Percentiles rank a stretch among this genome's conserved stretches.
Evolutionary conservation across 2,797 vertebrate genomes (phyloP).

Genomic region (Neopelma chrysocephalum): DNA sequence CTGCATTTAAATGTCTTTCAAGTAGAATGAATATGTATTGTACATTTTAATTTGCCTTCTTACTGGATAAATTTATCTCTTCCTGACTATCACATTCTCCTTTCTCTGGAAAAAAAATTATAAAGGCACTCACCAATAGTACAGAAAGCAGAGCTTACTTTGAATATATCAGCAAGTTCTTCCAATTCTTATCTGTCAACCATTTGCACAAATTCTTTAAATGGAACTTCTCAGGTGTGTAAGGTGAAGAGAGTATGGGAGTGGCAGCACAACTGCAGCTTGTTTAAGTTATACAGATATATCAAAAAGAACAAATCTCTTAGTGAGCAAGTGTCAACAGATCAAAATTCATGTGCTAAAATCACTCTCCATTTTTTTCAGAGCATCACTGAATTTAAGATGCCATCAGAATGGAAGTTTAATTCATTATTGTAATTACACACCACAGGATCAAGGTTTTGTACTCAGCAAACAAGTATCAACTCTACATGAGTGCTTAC

Average conservation of each 20-base stretch:
- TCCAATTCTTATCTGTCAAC: not conserved
- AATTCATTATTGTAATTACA: not conserved
- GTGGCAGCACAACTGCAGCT: not conserved
- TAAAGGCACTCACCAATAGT: not conserved
- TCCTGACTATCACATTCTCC: not conserved
- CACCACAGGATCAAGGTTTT: not conserved
- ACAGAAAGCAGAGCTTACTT: not conserved
- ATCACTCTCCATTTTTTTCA: not conserved
- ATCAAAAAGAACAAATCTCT: not conserved
- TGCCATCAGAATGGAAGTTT: not conserved
- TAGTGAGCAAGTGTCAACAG: not conserved
- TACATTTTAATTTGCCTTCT: constrained; percentile 7
- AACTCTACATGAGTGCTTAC: not conserved
- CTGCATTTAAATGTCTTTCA: not conserved
- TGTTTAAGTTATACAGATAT: fast-evolving
- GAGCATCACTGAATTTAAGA: not conserved
- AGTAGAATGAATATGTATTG: not conserved
- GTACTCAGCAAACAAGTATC: not conserved
- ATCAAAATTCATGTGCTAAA: not conserved
- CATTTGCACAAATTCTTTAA: not conserved
- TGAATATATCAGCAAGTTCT: not conserved
- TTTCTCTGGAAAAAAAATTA: not conserved
- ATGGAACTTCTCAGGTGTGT: not conserved
- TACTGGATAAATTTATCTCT: constrained; percentile 12
- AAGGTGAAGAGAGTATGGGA: not conserved